Base-by-base conservation (phyloP, 2,888 invertebrate genomes). In the Lymantria dispar region DNA sequence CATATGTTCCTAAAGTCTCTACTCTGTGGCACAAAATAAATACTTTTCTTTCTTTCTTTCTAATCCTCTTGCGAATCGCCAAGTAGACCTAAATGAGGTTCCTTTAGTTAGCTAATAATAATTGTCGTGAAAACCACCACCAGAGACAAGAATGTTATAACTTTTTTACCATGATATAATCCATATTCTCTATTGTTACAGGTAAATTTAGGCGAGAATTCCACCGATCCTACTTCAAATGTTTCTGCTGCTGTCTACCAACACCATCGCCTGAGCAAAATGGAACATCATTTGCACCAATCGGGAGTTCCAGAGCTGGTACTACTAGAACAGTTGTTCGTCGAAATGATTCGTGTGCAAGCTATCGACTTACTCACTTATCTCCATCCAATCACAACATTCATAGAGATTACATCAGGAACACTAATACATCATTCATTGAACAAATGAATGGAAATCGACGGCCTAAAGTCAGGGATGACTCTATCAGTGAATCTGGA, bases 191-290 rank as follows among this genome's bases (percentile, higher is more conserved):
- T 33, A 64, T 83, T 88, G 87, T 93, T 92, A 8, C 93, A 95
- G 95, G 95, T 52, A 95, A 95, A 88, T 95, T 95, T 78, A 93
- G 95, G 8, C 92, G 94, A 58, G 95, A 95, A 74, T 95, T 95
- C 78, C 93, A 93, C 64, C 92, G 94, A 61, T 94, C 94, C 0
- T 93, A 95, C 80, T 94, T 93, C 78, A 93, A 93, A 70, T 94
- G 94, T 59, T 82, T 92, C 58, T 92, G 92, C 68, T 89, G 91
- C 66, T 89, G 89, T 49, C 76, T 70, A 39, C 59, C 74, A 7
- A 56, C 74, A 0, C 52, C 83, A 0, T 48, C 78, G 0, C 80
- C 87, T 0, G 85, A 87, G 14, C 82, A 84, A 48, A 90, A 87
- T 56, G 89, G 90, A 0, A 78, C 87, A 0, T 89, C 87, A 0